Evolutionary conservation across 1,140 invertebrate genomes (phyloP).

Genomic region (Solenopsis invicta): DNA sequence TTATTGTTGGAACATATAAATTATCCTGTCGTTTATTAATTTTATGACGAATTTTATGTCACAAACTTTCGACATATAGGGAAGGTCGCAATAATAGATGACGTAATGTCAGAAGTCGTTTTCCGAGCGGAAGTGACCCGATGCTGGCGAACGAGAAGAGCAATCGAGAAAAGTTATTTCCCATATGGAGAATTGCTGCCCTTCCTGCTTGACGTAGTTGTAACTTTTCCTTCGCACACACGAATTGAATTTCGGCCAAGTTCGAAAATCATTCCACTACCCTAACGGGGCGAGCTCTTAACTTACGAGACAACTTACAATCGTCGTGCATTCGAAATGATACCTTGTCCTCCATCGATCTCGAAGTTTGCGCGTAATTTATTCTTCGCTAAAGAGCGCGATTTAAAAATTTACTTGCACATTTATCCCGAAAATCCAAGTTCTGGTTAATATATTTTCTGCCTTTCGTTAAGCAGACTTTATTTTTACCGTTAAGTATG

Average conservation of each 20-base stretch:
- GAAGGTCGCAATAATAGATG: constrained; percentile 7
- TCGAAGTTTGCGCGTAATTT: constrained; percentile 41
- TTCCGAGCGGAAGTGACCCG: constrained; percentile 20
- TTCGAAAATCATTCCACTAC: constrained; percentile 46
- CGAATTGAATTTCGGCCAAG: constrained; percentile 67
- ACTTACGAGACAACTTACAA: constrained; percentile 51
- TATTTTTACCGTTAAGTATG: constrained; percentile 10
- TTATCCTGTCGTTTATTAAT: background rate
- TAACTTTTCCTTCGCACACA: constrained; percentile 53
- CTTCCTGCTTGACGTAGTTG: background rate
- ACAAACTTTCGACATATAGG: background rate
- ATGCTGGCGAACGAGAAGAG: constrained; percentile 10
- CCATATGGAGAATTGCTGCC: constrained; percentile 29
- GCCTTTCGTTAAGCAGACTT: constrained; percentile 1
- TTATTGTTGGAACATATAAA: background rate
- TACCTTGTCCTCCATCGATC: background rate
- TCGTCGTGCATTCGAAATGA: background rate
- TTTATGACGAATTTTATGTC: background rate
- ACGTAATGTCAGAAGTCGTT: constrained; percentile 11
- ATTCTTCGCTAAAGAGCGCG: background rate
- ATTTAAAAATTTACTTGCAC: constrained; percentile 1
- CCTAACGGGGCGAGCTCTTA: constrained; percentile 48
- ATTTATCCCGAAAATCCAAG: constrained; percentile 17
- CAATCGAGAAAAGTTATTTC: constrained; percentile 63
- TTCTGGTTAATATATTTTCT: background rate